Evolutionary conservation across 2,113 vertebrate genomes (phyloP).

Genomic region (Bos javanicus): DNA sequence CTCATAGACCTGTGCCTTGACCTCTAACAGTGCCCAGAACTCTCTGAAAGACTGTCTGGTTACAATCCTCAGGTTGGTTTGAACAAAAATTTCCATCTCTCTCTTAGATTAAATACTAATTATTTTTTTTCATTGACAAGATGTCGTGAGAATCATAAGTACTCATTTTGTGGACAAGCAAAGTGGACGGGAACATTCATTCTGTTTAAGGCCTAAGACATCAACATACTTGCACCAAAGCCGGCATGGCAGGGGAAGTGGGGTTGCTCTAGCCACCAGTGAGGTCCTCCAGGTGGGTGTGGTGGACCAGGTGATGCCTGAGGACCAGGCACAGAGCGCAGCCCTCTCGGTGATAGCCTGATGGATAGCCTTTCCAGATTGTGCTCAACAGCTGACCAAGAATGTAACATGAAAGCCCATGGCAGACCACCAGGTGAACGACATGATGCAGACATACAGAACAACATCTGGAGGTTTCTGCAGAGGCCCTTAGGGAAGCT

Average conservation of each 20-base stretch:
- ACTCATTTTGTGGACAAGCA: not conserved
- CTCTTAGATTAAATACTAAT: not conserved
- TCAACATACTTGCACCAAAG: too few relatives aligned
- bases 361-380: slow-evolving; percentile 90
- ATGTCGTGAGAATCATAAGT: not conserved
- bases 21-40: not conserved
- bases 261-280: slow-evolving; percentile 78
- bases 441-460: slow-evolving; percentile 86
- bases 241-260: not conserved
- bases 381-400: slow-evolving; percentile 91
- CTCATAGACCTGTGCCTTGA: not conserved
- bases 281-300: slow-evolving; percentile 86
- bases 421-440: slow-evolving; percentile 83
- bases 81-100: not conserved
- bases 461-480: slow-evolving; percentile 93
- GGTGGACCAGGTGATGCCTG: slow-evolving; percentile 89
- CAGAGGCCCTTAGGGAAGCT: slow-evolving; percentile 88
- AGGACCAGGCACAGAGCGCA: slow-evolving; percentile 85
- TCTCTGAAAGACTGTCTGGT: not conserved
- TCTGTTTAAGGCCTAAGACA: not conserved
- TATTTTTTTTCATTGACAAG: not conserved
- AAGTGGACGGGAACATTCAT: not conserved
- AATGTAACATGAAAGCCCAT: slow-evolving; percentile 90
- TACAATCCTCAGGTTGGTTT: not conserved
- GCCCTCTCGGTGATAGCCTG: slow-evolving; percentile 82